Percentiles rank a stretch among this genome's conserved stretches.
Evolutionary conservation across 2,797 vertebrate species (phyloP).

Genomic region (Hypotaenidia okinawae): DNA sequence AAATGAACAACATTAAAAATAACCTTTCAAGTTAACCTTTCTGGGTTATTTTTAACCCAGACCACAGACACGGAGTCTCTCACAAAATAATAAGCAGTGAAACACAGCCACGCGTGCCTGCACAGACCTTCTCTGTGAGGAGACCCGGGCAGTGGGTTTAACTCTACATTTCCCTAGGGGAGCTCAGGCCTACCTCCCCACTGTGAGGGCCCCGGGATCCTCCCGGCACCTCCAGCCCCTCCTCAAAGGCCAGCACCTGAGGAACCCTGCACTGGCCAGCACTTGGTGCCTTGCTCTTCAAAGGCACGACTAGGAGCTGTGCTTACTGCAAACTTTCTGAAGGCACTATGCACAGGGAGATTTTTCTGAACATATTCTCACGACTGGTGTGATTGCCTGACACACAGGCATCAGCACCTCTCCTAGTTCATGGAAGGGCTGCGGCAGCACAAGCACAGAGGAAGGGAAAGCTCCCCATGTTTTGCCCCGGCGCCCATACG

Average conservation of each 20-base stretch:
- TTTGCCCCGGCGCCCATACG: rapidly evolving
- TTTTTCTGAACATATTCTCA: background rate
- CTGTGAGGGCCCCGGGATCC: too few species aligned
- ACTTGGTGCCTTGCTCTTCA: rapidly evolving
- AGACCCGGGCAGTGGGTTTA: background rate
- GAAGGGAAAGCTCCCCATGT: rapidly evolving
- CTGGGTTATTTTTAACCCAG: constrained; percentile 44
- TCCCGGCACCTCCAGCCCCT: background rate
- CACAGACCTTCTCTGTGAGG: constrained; percentile 33
- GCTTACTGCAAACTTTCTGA: rapidly evolving
- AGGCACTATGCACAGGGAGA: background rate
- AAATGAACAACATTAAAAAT: background rate
- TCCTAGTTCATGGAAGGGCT: rapidly evolving
- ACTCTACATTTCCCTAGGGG: background rate
- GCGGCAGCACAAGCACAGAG: background rate
- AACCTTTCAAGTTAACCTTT: constrained; percentile 41
- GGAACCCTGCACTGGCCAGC: too few species aligned
- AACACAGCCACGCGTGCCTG: constrained; percentile 12
- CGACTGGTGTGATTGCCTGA: rapidly evolving
- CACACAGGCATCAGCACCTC: rapidly evolving
- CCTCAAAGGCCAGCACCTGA: background rate
- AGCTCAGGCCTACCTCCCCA: background rate
- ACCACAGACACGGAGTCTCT: background rate
- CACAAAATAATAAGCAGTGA: background rate
- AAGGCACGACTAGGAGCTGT: rapidly evolving